phyloP scores from a whole-genome alignment of 2,888 invertebrate species.

The Trissoscelio sp. region DNA sequence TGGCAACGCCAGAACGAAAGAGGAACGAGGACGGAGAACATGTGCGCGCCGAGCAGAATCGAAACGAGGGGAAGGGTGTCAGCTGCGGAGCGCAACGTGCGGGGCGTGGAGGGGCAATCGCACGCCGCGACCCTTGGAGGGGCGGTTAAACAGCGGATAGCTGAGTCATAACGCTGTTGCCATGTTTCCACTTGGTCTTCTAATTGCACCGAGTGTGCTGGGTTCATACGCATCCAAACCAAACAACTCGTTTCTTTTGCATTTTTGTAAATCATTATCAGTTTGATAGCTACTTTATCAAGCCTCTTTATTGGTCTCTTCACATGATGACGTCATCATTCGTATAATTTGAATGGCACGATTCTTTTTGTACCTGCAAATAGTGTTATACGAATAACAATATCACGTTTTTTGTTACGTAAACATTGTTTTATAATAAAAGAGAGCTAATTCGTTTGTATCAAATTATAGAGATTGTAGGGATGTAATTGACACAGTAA shows the following conservation, averaged over 20 bases:
- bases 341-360: too few relatives aligned
- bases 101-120: constrained; percentile 66
- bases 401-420: too few relatives aligned
- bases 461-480: too few relatives aligned
- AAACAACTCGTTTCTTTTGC: constrained; percentile 14
- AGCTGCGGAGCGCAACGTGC: constrained; percentile 78
- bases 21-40: constrained; percentile 69
- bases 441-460: too few relatives aligned
- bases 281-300: too few relatives aligned
- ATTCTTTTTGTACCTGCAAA: too few relatives aligned
- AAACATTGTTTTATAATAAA: too few relatives aligned
- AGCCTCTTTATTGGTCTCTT: not conserved
- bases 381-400: too few relatives aligned
- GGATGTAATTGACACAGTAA: too few relatives aligned
- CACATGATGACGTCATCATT: too few relatives aligned
- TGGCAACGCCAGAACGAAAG: constrained; percentile 26
- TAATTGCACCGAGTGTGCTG: constrained; percentile 46
- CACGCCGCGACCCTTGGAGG: constrained; percentile 63
- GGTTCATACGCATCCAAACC: constrained; percentile 26
- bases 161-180: constrained; percentile 83
- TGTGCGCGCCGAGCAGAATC: constrained; percentile 70
- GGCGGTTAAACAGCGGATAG: constrained; percentile 74
- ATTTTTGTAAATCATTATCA: constrained; percentile 7
- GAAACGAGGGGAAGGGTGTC: constrained; percentile 78
- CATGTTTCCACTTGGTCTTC: constrained; percentile 75